These are phyloP conservation scores for Globicephala melas DNA, from an alignment of 2,113 vertebrate genomes.

Conservation along the genomic window DNA sequence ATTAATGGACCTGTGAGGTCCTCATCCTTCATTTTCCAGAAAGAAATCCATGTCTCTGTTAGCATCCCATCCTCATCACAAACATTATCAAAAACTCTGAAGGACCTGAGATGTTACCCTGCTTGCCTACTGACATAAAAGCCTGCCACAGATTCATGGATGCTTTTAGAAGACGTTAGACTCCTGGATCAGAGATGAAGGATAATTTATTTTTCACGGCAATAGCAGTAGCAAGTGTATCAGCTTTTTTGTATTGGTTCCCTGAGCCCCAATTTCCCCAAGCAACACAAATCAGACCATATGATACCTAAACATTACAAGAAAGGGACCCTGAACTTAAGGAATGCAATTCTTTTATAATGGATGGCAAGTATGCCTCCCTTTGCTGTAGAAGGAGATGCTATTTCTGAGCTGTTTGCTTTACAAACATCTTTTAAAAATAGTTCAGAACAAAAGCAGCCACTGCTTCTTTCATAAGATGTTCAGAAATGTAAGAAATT, in stretches of 20 bases:
- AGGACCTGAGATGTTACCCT: not conserved
- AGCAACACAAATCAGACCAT: not conserved
- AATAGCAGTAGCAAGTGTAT: not conserved
- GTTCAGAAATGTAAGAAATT: constrained; percentile 4
- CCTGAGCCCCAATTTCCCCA: not conserved
- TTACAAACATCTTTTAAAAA: not conserved
- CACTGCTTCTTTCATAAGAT: not conserved
- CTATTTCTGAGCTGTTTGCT: not conserved
- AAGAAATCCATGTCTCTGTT: not conserved
- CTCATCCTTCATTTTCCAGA: not conserved
- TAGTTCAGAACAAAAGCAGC: not conserved
- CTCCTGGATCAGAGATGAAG: not conserved
- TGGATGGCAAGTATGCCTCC: not conserved
- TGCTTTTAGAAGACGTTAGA: not conserved
- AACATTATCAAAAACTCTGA: not conserved
- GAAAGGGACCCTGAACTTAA: not conserved
- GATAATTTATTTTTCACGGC: not conserved
- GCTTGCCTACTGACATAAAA: not conserved
- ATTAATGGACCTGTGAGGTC: not conserved
- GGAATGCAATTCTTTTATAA: not conserved
- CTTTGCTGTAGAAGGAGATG: not conserved
- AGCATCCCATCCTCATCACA: not conserved
- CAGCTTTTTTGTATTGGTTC: not conserved
- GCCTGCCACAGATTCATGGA: not conserved
- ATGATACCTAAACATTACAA: not conserved